Base-by-base conservation (phyloP, 2,888 invertebrate species). In the Idaea dimidiata region DNA sequence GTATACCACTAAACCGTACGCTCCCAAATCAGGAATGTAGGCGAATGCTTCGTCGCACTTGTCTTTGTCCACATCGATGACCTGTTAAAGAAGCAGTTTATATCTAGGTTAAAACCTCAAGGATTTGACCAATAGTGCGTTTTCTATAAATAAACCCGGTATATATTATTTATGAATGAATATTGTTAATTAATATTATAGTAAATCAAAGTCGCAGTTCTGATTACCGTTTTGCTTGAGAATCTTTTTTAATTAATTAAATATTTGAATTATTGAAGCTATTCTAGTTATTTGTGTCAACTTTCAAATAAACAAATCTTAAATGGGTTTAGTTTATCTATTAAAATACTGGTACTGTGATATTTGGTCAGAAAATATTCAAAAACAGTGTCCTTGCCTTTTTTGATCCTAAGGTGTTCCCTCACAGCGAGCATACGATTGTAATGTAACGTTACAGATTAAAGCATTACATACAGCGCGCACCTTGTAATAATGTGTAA, bases 21-120 rank as follows among this genome's bases (percentile, higher is more conserved):
- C 96, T 17, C 96, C 95, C 57, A 96, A 85, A 79, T 97, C 97
- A 0, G 97, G 96, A 14, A 96, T 85, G 80, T 97, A 97, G 0
- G 96, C 96, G 76, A 93, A 96, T 0, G 97, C 95, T 67, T 96
- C 91, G 61, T 96, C 94, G 75, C 97, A 97, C 32, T 94, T 93
- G n/a, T 94, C 89, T 33, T 94, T 93, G 59, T 94, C 93, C 0
- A 94, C 94, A 74, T 97, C 97, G 0, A 97, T 94, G 1, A 96
- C 86, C 96, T 96, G 74, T 58, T 61, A 16, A 58, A 59, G 60
- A 53, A 14, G 57, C 53, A 54, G 54, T 43, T 43, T 43, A 43
- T 43, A 10, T 43, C 43, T 43, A 43, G 43, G 43, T 43, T 43
- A 43, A 43, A 43, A 14, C 43, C 43, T 43, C 43, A 43, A 43